Conservation (phyloP, 1,140 invertebrate species). For the Nasonia giraulti region DNA sequence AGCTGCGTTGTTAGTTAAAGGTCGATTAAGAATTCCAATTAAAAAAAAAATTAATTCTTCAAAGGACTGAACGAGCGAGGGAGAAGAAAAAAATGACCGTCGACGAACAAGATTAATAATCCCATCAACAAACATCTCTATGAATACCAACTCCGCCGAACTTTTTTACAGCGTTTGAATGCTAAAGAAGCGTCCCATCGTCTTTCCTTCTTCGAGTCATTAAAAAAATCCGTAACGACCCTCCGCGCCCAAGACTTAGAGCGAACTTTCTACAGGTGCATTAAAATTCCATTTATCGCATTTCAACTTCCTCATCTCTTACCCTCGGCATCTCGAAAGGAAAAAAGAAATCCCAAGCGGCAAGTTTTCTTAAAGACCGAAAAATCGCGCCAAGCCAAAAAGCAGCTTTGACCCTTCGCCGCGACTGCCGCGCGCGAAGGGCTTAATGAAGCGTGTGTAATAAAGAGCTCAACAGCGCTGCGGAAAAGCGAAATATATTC, state of each 20-base stretch:
- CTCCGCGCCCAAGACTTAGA: not conserved
- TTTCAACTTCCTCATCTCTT: not conserved
- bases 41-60: not conserved
- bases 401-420: not conserved
- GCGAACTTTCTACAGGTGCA: not conserved
- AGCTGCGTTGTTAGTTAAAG: not conserved
- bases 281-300: not conserved
- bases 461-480: slow-evolving; percentile 21
- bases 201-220: not conserved
- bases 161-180: not conserved
- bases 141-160: not conserved
- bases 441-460: slow-evolving; percentile 39
- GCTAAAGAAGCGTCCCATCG: not conserved
- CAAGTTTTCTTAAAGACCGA: not conserved
- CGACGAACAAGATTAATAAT: not conserved
- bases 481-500: slow-evolving; percentile 47
- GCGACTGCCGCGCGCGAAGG: not conserved
- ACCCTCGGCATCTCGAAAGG: not conserved
- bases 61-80: not conserved
- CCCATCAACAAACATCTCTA: not conserved
- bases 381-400: not conserved
- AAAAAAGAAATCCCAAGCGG: not conserved
- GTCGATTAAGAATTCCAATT: not conserved
- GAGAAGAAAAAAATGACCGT: not conserved
- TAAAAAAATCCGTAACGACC: not conserved